Evolutionary conservation across 2,888 invertebrate species (phyloP).

Genomic region (Melieria crassipennis): DNA sequence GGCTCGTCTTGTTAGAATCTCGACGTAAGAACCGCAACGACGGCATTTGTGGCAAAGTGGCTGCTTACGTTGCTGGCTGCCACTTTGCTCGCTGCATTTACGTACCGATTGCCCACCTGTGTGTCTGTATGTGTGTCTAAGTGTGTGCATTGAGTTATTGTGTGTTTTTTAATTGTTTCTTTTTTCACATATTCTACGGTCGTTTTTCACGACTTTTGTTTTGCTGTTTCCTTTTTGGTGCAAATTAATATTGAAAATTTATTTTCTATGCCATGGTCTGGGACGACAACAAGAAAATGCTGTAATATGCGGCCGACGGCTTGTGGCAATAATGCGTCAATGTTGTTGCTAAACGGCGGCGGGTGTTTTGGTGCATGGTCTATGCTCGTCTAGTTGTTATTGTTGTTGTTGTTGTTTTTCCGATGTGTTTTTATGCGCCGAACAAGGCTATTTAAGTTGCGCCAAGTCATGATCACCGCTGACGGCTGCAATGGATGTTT

Average conservation of each 20-base stretch:
- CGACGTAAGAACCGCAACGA: not conserved
- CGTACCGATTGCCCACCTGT: not conserved
- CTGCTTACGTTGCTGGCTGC: not conserved
- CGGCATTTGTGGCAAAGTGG: not conserved
- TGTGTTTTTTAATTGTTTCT: slow-evolving; percentile 8
- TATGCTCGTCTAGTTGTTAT: not conserved
- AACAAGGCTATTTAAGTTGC: slow-evolving; percentile 13
- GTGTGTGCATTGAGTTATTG: not conserved
- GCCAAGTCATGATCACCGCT: slow-evolving; percentile 12
- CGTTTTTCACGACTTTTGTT: not conserved
- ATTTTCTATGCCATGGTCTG: slow-evolving; percentile 63
- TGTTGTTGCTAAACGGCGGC: not conserved
- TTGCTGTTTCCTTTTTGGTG: slow-evolving; percentile 1
- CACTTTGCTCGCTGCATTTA: not conserved
- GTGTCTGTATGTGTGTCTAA: no score
- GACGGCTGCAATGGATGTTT: not conserved
- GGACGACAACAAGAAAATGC: slow-evolving; percentile 46
- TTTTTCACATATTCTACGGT: slow-evolving; percentile 16
- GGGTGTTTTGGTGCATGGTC: not conserved
- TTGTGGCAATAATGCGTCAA: not conserved
- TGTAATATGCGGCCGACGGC: not conserved
- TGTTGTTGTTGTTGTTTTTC: not conserved
- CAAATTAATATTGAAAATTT: slow-evolving; percentile 30
- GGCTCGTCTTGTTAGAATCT: not conserved
- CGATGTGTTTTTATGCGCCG: not conserved